These are phyloP conservation scores for Drosophila pseudoananassae DNA, from an alignment of 1,140 invertebrate genomes.

Conservation along the genomic window DNA sequence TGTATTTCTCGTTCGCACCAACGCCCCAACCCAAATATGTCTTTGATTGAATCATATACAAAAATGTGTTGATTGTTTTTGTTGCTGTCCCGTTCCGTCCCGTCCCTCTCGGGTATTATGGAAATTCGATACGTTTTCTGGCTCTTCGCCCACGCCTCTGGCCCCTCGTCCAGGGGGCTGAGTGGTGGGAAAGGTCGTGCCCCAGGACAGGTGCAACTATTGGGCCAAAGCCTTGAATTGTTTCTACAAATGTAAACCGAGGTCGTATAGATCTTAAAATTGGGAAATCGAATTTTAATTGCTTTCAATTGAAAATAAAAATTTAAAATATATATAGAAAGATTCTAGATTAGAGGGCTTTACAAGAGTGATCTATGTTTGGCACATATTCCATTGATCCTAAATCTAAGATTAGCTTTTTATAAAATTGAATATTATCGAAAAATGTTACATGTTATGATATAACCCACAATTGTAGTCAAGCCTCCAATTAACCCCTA, in stretches of 20 bases:
- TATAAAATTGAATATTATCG: too few species aligned
- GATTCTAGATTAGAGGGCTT: too few species aligned
- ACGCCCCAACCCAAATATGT: conserved; percentile 83
- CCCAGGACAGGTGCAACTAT: conserved; percentile 1
- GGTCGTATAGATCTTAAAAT: not conserved
- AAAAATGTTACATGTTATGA: not conserved
- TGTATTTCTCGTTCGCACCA: conserved; percentile 65
- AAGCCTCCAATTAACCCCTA: not conserved
- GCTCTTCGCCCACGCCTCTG: conserved; percentile 27
- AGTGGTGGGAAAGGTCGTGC: conserved; percentile 31
- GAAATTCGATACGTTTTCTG: conserved; percentile 81
- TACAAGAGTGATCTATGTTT: too few species aligned
- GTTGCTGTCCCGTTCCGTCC: conserved; percentile 78
- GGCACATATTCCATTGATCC: too few species aligned
- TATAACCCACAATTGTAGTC: not conserved
- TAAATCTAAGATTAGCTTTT: too few species aligned
- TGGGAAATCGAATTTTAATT: not conserved
- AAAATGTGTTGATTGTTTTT: conserved; percentile 71
- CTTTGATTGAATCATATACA: conserved; percentile 83
- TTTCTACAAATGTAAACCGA: not conserved
- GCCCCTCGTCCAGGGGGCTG: conserved; percentile 24
- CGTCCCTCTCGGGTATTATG: conserved; percentile 76
- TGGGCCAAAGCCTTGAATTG: conserved; percentile 45
- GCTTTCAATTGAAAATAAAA: not conserved
- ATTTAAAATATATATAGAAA: not conserved